Evolutionary conservation across 2,797 vertebrate genomes (phyloP), one percentile per base, ranked within the genome.

Genomic region (Coranthus polyacanthus): DNA sequence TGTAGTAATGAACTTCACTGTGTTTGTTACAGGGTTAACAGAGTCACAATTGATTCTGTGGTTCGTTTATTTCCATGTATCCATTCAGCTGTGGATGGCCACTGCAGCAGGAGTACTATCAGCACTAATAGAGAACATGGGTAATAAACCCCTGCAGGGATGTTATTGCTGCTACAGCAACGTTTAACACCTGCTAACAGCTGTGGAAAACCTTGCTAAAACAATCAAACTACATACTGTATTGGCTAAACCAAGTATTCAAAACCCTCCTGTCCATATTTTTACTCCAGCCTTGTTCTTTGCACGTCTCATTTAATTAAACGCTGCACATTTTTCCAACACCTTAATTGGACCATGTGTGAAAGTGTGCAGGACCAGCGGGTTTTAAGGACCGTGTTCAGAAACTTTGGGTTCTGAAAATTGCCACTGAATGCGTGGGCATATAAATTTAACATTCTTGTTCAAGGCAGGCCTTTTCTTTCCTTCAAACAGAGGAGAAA

Each of bases 71-170:
- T 81, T 57, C 59, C 2, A 36, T 56, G 59, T 36, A 51, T 73
- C 68, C 64, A 75, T 74, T 89, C 72, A 79, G 82, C 63, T 17
- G 21, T 70, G 62, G 74, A 82, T 63, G 57, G 55, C 63, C 57
- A 59, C 52, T 74, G 69, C 70, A 72, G 72, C 70, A 82, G 66
- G 54, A 80, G 71, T 53, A 67, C 72, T 61, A 84, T 81, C 75
- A 78, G 67, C 66, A 75, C 78, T 84, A 84, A 85, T 69, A 57
- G 53, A 73, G 56, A 84, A 86, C 83, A 84, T 71, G 65, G 75
- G 74, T 85, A 81, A 82, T 83, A 86, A 84, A 83, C 58, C 74
- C 80, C 84, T 67, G 45, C 56, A 87, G 83, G 68, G 75, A 78
- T 72, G 75, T 77, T 82, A 73, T 64, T 67, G 69, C 73, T 68